Base-by-base conservation (phyloP, 2,888 invertebrate genomes). In the Serrognathus titanus region DNA sequence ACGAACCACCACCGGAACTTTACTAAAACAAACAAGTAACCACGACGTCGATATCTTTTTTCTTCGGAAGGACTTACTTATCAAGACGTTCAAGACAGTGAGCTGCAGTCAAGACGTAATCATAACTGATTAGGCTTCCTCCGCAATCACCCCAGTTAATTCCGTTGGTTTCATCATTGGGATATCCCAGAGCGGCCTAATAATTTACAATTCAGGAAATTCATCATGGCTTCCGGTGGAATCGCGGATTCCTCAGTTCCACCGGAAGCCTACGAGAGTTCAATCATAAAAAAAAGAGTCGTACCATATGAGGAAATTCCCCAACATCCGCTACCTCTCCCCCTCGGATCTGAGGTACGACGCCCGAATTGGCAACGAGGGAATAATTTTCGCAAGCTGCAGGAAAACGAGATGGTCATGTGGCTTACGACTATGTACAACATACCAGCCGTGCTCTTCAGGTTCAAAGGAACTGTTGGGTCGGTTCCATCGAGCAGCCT, bases 61-160 rank as follows among this genome's bases (percentile, higher is more conserved):
- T 16, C 4, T 16, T 43, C 10, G 43, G 12, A 16, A 43, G 12
- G 35, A 49, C 38, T 35, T 31, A 48, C 38, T n/a, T 38, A 3
- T 37, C 16, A 12, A n/a, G 2, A 10, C 36, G 4, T 2, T 3
- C 4, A n/a, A 73, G 58, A 65, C 85, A 85, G 67, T 84, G 85
- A 3, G 83, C 83, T 1, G 84, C 84, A 4, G 84, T 82, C 24
- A 84, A 67, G 3, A 85, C 73, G 72, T 79, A 83, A 24, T 73
- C 66, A 7, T 78, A 71, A 38, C 80, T 79, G 37, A 85, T 79
- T 24, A 85, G 68, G 5, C 81, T 77, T 1, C 82, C 84, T 2
- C 83, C 83, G 65, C 85, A 84, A 57, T 62, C 53, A 20, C 67
- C 64, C 20, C 63, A 59, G 13, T 60, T 63, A 1, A 65, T 63